A percentile compares a stretch with the other conserved stretches of the same genome.
These are phyloP conservation scores for Sinocyclocheilus rhinocerous DNA, from an alignment of 2,113 vertebrate species.

Conservation along the genomic window DNA sequence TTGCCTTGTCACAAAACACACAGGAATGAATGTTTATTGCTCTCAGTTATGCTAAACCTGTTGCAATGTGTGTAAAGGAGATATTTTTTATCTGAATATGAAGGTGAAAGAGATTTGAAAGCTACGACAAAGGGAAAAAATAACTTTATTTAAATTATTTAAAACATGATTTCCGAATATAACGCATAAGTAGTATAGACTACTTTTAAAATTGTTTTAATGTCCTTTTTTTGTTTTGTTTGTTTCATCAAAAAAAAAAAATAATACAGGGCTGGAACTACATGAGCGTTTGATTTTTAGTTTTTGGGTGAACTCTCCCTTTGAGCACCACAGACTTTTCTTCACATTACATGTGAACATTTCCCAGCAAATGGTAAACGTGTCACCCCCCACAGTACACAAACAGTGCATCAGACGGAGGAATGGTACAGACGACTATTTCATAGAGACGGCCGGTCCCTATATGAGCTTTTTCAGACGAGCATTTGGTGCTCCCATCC, in stretches of 20 bases:
- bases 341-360: background rate
- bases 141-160: too few relatives aligned
- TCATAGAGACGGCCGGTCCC: slow-evolving; percentile 65
- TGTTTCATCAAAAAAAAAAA: too few relatives aligned
- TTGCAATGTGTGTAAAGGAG: too few relatives aligned
- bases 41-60: too few relatives aligned
- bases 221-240: too few relatives aligned
- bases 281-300: background rate
- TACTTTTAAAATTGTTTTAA: background rate
- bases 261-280: background rate
- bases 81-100: too few relatives aligned
- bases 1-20: too few relatives aligned
- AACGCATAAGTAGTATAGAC: background rate
- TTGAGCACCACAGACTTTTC: background rate
- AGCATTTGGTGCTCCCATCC: slow-evolving; percentile 71
- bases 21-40: too few relatives aligned
- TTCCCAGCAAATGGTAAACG: slow-evolving; percentile 54
- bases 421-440: slow-evolving; percentile 58
- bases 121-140: background rate
- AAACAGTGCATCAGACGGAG: slow-evolving; percentile 53
- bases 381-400: slow-evolving; percentile 33
- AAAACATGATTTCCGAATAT: background rate
- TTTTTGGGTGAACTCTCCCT: background rate
- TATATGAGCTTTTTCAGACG: slow-evolving; percentile 68
- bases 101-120: background rate